These are phyloP conservation scores for Leptinotarsa haldemani DNA, from an alignment of 2,888 invertebrate genomes.

Conservation along the genomic window DNA sequence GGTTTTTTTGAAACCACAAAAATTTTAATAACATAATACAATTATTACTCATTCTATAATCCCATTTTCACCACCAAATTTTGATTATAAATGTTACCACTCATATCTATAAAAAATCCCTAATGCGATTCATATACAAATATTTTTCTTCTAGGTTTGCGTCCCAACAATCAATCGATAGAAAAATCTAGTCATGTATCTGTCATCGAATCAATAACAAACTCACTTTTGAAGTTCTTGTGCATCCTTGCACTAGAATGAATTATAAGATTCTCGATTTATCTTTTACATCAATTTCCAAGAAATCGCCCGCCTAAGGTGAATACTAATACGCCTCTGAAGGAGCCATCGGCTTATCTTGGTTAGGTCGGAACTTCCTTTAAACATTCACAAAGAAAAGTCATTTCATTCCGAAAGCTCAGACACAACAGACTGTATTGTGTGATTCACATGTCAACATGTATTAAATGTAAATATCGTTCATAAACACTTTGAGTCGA, in stretches of 20 bases:
- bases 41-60: too few relatives aligned
- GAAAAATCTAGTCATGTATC: neutral
- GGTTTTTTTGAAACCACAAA: too few relatives aligned
- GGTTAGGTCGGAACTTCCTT: slow-evolving; percentile 43
- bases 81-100: too few relatives aligned
- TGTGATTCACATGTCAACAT: slow-evolving; percentile 22
- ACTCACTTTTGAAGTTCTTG: neutral
- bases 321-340: slow-evolving; percentile 31
- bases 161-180: too few relatives aligned
- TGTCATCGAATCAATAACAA: neutral
- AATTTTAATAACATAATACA: too few relatives aligned
- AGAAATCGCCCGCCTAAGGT: slow-evolving; percentile 7
- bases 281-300: slow-evolving; percentile 5
- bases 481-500: slow-evolving; percentile 2
- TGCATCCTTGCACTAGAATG: neutral
- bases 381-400: slow-evolving; percentile 32
- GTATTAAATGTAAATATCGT: slow-evolving; percentile 17
- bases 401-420: slow-evolving; percentile 34
- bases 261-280: neutral
- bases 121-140: too few relatives aligned
- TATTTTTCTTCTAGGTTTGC: too few relatives aligned
- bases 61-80: too few relatives aligned
- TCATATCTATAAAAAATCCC: too few relatives aligned
- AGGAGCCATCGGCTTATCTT: slow-evolving; percentile 36
- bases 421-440: slow-evolving; percentile 33